A percentile compares a stretch with the other conserved stretches of the same genome.
Conservation (phyloP, 2,888 invertebrate species). For the Fragum whitleyi region DNA sequence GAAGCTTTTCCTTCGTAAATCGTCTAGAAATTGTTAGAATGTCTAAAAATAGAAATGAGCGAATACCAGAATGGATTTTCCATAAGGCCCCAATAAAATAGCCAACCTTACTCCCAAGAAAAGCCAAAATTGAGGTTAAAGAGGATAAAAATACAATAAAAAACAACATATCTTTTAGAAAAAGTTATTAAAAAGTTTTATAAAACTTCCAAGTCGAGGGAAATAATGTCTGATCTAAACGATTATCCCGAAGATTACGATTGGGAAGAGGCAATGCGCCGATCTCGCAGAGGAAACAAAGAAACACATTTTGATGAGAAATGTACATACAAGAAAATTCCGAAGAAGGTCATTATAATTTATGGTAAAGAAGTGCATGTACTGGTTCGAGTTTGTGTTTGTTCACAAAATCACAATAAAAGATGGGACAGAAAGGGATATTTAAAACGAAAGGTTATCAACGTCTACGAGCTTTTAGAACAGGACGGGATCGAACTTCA, state of each 20-base stretch:
- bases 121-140: too few relatives aligned
- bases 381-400: conserved; percentile 4
- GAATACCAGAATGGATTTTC: too few relatives aligned
- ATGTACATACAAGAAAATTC: conserved; percentile 1
- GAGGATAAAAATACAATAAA: too few relatives aligned
- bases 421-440: neutral
- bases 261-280: neutral
- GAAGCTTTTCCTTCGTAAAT: too few relatives aligned
- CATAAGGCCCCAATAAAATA: too few relatives aligned
- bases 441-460: neutral
- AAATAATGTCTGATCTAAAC: neutral
- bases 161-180: too few relatives aligned
- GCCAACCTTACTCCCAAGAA: too few relatives aligned
- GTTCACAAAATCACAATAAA: too few relatives aligned
- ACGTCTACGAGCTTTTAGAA: neutral
- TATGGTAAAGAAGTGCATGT: neutral
- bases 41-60: too few relatives aligned
- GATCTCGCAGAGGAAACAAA: neutral
- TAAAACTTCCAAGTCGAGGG: too few relatives aligned
- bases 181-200: too few relatives aligned
- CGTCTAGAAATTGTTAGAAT: too few relatives aligned
- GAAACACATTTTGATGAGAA: neutral
- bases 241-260: neutral
- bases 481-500: conserved; percentile 8
- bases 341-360: neutral